A percentile compares a stretch with the other conserved stretches of the same genome.
Conservation (phyloP, 2,888 invertebrate genomes). For the Sussaba pulchella region DNA sequence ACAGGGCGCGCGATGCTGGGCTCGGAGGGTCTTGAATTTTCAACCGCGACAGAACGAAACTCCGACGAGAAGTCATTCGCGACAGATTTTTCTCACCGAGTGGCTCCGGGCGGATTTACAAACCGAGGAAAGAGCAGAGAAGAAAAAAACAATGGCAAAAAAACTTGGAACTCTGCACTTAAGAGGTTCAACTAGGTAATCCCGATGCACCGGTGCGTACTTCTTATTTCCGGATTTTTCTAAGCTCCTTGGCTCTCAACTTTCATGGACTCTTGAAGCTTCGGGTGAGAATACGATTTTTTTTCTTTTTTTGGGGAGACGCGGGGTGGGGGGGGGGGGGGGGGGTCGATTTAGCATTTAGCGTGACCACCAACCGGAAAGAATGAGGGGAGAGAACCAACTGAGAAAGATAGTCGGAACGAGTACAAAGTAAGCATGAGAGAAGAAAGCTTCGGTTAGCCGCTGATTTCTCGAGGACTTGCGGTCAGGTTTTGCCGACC, state of each 20-base stretch:
- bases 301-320: not conserved
- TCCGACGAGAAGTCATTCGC: conserved; percentile 12
- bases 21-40: conserved; percentile 29
- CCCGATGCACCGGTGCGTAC: not conserved
- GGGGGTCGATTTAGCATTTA: not conserved
- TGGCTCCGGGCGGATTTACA: conserved; percentile 18
- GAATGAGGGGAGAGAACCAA: not conserved
- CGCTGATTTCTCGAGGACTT: not conserved
- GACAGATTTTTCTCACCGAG: conserved; percentile 11
- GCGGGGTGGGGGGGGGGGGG: too few relatives aligned
- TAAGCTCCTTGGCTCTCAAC: not conserved
- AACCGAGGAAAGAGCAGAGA: conserved; percentile 10
- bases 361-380: not conserved
- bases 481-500: not conserved
- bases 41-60: conserved; percentile 8
- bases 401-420: not conserved
- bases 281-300: not conserved
- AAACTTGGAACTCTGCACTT: not conserved
- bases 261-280: not conserved
- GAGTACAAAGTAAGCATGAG: not conserved
- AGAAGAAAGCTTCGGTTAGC: conserved; percentile 2
- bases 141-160: too few relatives aligned
- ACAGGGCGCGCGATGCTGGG: conserved; percentile 7
- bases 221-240: conserved; percentile 2
- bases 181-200: not conserved